Evolutionary conservation across 2,888 invertebrate species (phyloP), one percentile per base, ranked within the genome.

Genomic region (Cacoxenus indagator): DNA sequence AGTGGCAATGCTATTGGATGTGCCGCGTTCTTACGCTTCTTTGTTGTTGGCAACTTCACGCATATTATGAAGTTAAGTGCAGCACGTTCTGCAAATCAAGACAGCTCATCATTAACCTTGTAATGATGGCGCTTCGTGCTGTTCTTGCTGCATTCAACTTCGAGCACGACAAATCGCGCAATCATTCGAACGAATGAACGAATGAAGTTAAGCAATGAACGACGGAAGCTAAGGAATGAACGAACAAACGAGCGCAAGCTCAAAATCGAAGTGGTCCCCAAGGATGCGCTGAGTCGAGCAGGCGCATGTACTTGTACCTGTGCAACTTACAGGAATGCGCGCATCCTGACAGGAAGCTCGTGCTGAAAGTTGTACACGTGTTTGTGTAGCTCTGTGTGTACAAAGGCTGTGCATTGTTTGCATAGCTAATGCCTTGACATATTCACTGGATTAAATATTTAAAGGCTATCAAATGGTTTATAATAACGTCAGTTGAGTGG

Each of bases 371-470:
- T 62, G 26, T 31, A n/a, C 31, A 19, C 17, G 57, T 17, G 27
- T 57, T 9, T 51, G 17, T 51, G 5, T 22, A 22, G 19, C 17
- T 61, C 29, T 43, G 37, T n/a, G n/a, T n/a, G n/a, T n/a, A n/a
- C n/a, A n/a, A n/a, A n/a, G n/a, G n/a, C n/a, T n/a, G n/a, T 62
- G 61, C 61, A 62, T 62, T 62, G 61, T 62, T 62, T 62, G 61
- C 61, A 62, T 61, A 62, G 61, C 43, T 45, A 62, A 62, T 61
- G 61, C 43, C 14, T 37, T 62, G 61, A 62, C 61, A 62, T 62
- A 62, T 43, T 59, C 37, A 43, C 24, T 43, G 45, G 61, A 62
- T 62, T 62, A 45, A 62, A 62, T 62, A 62, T 62, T 62, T 62
- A 62, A 62, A 62, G 61, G 43, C 61, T 22, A 43, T 62, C 29